Percentiles rank a stretch among this genome's conserved stretches.
These are phyloP conservation scores for Numenius arquata DNA, from an alignment of 2,113 vertebrate genomes.

Conservation along the genomic window DNA sequence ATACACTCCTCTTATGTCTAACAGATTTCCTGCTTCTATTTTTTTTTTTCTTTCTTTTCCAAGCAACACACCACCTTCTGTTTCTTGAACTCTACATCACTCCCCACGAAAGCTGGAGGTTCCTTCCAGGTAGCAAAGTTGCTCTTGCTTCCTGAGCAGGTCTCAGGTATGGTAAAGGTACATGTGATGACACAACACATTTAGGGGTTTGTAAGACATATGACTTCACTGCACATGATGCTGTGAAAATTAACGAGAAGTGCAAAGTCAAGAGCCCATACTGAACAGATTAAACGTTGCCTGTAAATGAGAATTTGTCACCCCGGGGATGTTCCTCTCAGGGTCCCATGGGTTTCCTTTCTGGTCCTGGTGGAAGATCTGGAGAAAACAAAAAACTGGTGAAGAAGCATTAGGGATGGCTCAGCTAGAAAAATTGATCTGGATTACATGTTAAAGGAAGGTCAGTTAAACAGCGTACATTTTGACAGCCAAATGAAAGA, in stretches of 20 bases:
- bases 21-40: not conserved
- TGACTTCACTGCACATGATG: not conserved
- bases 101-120: not conserved
- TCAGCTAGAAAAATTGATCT: slow-evolving; percentile 32
- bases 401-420: not conserved
- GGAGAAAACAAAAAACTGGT: not conserved
- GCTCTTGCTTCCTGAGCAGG: not conserved
- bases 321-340: not conserved
- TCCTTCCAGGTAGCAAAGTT: not conserved
- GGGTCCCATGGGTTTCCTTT: not conserved
- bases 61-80: not conserved
- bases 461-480: not conserved
- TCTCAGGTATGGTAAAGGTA: not conserved
- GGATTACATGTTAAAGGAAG: slow-evolving; percentile 26
- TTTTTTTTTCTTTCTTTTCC: not conserved
- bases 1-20: not conserved
- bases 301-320: not conserved
- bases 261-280: not conserved
- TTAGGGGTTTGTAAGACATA: not conserved
- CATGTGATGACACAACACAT: not conserved
- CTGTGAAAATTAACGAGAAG: not conserved
- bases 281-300: not conserved
- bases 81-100: not conserved
- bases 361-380: not conserved
- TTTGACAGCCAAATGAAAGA: slow-evolving; percentile 42